Evolutionary conservation across 1,140 invertebrate genomes (phyloP).

Genomic region (Calycopis cecrops): DNA sequence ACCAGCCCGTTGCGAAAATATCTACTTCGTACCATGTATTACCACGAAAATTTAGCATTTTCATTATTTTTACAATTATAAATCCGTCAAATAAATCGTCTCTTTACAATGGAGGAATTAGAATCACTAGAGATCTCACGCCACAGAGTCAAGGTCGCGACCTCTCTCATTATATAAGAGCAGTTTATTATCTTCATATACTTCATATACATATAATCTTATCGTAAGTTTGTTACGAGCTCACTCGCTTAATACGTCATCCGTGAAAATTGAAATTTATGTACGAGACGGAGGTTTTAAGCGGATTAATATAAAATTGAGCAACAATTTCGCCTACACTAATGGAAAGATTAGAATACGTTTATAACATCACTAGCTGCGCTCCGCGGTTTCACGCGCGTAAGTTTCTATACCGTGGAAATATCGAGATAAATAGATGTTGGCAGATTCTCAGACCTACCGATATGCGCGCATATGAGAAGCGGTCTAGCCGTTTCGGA

Average conservation of each 20-base stretch:
- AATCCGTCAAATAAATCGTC: not conserved
- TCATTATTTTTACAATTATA: too few relatives aligned
- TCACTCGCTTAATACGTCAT: slow-evolving; percentile 7
- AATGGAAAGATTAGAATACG: not conserved
- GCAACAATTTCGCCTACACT: slow-evolving; percentile 4
- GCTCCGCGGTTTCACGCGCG: too few relatives aligned
- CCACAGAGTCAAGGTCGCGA: not conserved
- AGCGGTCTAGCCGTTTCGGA: too few relatives aligned
- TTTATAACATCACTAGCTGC: too few relatives aligned
- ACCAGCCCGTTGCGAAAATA: too few relatives aligned
- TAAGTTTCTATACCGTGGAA: too few relatives aligned
- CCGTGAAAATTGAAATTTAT: slow-evolving; percentile 3
- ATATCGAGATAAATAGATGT: too few relatives aligned
- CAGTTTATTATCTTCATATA: not conserved
- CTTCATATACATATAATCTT: not conserved
- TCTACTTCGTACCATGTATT: too few relatives aligned
- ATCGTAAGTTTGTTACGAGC: not conserved
- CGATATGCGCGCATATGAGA: too few relatives aligned
- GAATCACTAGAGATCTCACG: not conserved
- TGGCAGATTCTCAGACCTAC: too few relatives aligned
- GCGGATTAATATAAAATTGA: slow-evolving; percentile 7
- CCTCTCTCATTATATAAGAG: not conserved
- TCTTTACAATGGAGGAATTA: not conserved
- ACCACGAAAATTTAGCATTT: too few relatives aligned
- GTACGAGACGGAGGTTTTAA: slow-evolving; percentile 4